phyloP scores from a whole-genome alignment of 2,888 invertebrate genomes.

The Lamproptera curius region DNA sequence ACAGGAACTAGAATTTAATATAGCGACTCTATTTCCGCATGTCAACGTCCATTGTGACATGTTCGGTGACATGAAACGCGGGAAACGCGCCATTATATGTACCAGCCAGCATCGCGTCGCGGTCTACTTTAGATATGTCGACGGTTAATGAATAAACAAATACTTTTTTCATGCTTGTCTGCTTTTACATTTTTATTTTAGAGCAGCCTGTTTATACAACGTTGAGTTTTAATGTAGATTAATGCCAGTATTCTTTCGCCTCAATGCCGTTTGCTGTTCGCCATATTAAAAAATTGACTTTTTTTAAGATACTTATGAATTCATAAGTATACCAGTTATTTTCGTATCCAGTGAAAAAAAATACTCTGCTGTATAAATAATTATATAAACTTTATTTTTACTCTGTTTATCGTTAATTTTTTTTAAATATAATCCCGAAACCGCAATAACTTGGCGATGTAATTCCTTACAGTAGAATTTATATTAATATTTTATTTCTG shows the following conservation, averaged over 20 bases:
- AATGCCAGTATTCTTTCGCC: not conserved
- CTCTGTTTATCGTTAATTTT: too few species aligned
- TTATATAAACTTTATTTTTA: too few species aligned
- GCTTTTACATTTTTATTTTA: slow-evolving; percentile 17
- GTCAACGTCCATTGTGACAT: slow-evolving; percentile 47
- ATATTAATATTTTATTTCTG: slow-evolving; percentile 54
- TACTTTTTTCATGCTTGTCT: slow-evolving; percentile 14
- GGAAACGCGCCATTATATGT: slow-evolving; percentile 26
- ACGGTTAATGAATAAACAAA: slow-evolving; percentile 21
- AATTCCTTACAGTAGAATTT: slow-evolving; percentile 5
- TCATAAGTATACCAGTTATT: too few species aligned
- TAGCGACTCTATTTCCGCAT: slow-evolving; percentile 63
- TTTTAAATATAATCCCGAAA: too few species aligned
- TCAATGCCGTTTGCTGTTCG: not conserved
- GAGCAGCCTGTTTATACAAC: slow-evolving; percentile 5
- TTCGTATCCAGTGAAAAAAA: too few species aligned
- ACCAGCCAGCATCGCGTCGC: slow-evolving; percentile 7
- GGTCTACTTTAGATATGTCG: slow-evolving; percentile 16
- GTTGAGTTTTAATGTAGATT: slow-evolving; percentile 13
- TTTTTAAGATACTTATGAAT: too few species aligned
- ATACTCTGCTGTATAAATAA: too few species aligned
- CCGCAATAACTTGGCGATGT: not conserved
- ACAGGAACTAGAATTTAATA: slow-evolving; percentile 53
- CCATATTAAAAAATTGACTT: not conserved
- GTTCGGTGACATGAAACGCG: slow-evolving; percentile 46